Conservation (phyloP, 2,797 vertebrate species). For the Synaphobranchus kaupii region DNA sequence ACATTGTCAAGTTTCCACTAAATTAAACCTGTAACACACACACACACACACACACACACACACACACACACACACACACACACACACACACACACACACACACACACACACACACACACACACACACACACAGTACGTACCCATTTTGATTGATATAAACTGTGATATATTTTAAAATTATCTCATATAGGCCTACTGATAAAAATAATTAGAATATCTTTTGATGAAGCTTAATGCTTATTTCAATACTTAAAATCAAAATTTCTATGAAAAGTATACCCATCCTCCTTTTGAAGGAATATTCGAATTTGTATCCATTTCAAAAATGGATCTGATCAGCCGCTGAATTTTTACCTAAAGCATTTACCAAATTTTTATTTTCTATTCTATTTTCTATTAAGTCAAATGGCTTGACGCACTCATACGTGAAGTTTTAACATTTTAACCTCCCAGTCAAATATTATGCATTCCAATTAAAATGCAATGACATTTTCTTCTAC, state of each 20-base stretch:
- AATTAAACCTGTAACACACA: not conserved
- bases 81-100: not conserved
- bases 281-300: not conserved
- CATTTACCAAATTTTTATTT: too few species aligned
- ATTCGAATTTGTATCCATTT: not conserved
- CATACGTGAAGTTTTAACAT: too few species aligned
- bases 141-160: not conserved
- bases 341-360: too few species aligned
- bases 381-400: too few species aligned
- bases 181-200: too few species aligned
- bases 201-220: not conserved
- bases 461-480: not conserved
- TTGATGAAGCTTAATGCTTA: not conserved
- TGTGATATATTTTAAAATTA: not conserved
- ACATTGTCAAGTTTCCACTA: not conserved
- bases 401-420: too few species aligned
- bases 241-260: not conserved
- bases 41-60: not conserved
- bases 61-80: conserved; percentile 3
- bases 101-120: conserved; percentile 14
- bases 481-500: not conserved
- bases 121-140: not conserved
- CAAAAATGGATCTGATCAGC: not conserved
- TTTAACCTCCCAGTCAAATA: not conserved
- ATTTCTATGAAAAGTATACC: not conserved